Conservation (phyloP, 2,113 vertebrate genomes). For the Elgaria multicarinata region DNA sequence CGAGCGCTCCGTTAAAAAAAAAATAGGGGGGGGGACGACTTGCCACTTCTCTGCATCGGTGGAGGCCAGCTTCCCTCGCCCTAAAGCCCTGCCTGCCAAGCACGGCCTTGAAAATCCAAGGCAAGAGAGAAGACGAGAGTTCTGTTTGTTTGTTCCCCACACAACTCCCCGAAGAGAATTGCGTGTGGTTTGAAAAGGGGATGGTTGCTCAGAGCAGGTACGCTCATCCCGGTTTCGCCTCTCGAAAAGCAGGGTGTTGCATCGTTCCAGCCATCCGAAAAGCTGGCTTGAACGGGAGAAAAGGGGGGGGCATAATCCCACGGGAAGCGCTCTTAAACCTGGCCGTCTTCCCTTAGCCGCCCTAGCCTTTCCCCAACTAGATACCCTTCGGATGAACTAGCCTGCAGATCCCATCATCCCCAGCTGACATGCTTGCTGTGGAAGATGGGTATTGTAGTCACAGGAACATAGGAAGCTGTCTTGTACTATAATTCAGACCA, state of each 20-base stretch:
- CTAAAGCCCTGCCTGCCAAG: background rate
- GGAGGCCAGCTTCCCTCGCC: background rate
- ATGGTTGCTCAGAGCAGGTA: background rate
- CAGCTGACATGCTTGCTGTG: background rate
- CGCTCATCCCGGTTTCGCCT: background rate
- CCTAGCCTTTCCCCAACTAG: no score
- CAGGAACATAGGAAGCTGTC: background rate
- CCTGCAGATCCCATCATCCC: background rate
- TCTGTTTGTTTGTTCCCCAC: background rate
- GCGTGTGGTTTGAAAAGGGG: background rate
- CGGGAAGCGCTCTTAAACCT: background rate
- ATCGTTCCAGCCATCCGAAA: background rate
- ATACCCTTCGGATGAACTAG: background rate
- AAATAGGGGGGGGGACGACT: no score
- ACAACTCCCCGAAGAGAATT: background rate
- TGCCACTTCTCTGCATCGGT: background rate
- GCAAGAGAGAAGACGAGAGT: background rate
- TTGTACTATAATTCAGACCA: background rate
- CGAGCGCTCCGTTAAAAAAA: background rate
- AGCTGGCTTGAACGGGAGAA: background rate
- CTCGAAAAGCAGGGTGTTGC: background rate
- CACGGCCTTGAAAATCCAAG: conserved; percentile 42
- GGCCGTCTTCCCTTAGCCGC: background rate
- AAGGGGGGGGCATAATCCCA: no score
- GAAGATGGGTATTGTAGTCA: background rate